Evolutionary conservation across 2,888 invertebrate species (phyloP).

Genomic region (Ischnura elegans): DNA sequence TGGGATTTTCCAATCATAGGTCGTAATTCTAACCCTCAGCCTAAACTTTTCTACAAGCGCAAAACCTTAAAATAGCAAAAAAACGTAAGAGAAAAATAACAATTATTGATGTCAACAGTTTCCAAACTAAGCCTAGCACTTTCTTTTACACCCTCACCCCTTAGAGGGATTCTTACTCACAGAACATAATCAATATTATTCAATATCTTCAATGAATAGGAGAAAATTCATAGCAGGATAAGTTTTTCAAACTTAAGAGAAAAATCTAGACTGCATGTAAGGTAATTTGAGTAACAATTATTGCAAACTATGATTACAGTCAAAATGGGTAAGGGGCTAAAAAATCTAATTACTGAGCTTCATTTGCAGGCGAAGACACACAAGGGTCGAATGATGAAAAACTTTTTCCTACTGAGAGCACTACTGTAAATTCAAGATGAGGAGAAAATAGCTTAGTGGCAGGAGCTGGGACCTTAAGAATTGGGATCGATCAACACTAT

Average conservation of each 20-base stretch:
- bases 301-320: background rate
- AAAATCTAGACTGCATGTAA: background rate
- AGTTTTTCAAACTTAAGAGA: background rate
- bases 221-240: background rate
- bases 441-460: background rate
- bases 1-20: background rate
- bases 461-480: background rate
- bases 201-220: background rate
- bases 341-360: background rate
- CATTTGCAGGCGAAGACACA: background rate
- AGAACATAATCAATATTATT: background rate
- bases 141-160: background rate
- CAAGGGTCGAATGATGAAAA: background rate
- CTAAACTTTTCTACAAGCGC: background rate
- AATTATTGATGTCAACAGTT: background rate
- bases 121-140: background rate
- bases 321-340: background rate
- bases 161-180: background rate
- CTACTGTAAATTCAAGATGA: background rate
- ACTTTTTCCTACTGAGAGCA: background rate
- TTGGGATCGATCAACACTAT: constrained; percentile 40
- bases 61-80: background rate
- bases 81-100: background rate
- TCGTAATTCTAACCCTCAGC: background rate
- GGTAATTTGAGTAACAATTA: background rate